Conservation (phyloP, 2,888 invertebrate genomes). For the Hecatera dysodea region DNA sequence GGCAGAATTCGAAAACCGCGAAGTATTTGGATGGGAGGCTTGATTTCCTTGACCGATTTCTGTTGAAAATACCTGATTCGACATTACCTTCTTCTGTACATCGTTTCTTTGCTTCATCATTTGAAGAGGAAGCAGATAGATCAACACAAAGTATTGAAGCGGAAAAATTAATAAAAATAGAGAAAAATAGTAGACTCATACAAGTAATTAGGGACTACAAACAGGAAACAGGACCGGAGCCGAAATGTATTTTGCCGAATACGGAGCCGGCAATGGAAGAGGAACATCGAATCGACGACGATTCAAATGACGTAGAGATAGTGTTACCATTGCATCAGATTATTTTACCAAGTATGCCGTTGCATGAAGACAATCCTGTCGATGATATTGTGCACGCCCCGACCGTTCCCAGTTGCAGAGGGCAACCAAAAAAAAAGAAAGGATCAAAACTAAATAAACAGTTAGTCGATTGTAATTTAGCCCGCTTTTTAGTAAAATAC, state of each 20-base stretch:
- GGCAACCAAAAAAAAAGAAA: not conserved
- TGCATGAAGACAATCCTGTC: not conserved
- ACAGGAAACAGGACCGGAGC: conserved; percentile 6
- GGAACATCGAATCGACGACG: not conserved
- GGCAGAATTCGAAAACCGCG: not conserved
- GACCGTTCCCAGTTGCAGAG: not conserved
- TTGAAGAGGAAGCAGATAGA: not conserved
- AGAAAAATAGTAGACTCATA: conserved; percentile 3
- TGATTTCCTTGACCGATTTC: conserved; percentile 35
- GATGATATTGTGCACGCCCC: not conserved
- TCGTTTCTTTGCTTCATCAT: conserved; percentile 5
- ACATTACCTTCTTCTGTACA: conserved; percentile 5
- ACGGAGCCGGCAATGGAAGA: conserved; percentile 2
- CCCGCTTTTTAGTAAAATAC: conserved; percentile 35
- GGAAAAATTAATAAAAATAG: conserved; percentile 22
- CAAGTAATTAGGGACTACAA: conserved; percentile 17
- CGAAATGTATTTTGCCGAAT: conserved; percentile 39
- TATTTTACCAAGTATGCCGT: conserved; percentile 17
- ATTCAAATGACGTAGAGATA: not conserved
- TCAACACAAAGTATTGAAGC: not conserved
- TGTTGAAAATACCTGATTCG: conserved; percentile 6
- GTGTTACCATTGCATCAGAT: not conserved
- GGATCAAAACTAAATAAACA: not conserved
- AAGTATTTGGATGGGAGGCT: conserved; percentile 47
- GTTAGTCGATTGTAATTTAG: not conserved